Base-by-base conservation (phyloP, 2,888 invertebrate genomes). In the Melanargia galathea region DNA sequence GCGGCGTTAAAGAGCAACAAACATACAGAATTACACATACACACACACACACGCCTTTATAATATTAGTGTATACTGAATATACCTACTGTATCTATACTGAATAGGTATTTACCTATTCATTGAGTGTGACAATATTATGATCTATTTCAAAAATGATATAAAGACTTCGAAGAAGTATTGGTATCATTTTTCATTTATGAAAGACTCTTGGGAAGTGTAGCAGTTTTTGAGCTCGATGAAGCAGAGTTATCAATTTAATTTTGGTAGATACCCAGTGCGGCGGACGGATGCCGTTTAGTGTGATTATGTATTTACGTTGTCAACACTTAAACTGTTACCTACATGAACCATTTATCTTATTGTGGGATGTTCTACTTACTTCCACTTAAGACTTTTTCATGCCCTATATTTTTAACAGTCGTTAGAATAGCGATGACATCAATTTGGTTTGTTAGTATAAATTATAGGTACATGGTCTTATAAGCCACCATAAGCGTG, bases 381-480 rank as follows among this genome's bases (percentile, higher is more conserved):
- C 52, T 26, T 40, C 40, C 43, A 54, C 55, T 55, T 55, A 55
- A 5, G 43, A 40, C 55, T 55, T 43, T 24, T 55, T 18, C 43
- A 55, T 40, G 43, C 10, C 40, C 43, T 55, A 55, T 26, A 16
- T 40, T 2, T 38, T n/a, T 52, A 6, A 16, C 40, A n/a, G 8
- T 20, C n/a, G 40, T 55, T 13, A 43, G 24, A 16, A 43, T 43
- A 55, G 43, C 16, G 55, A 43, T 55, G 55, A 55, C 55, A 13
- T 55, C 24, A 24, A 55, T 43, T 55, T 40, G 38, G 20, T 22
- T 20, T 11, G 26, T 55, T 26, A 16, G 46, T 46, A 22, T 13
- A 4, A 46, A 22, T 46, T 8, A 46, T 22, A 20, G 2, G 16
- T 40, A 40, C n/a, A 51, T 16, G 51, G 30, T n/a, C n/a, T 51